Evolutionary conservation across 2,797 vertebrate species (phyloP).

Genomic region (Champsocephalus esox): DNA sequence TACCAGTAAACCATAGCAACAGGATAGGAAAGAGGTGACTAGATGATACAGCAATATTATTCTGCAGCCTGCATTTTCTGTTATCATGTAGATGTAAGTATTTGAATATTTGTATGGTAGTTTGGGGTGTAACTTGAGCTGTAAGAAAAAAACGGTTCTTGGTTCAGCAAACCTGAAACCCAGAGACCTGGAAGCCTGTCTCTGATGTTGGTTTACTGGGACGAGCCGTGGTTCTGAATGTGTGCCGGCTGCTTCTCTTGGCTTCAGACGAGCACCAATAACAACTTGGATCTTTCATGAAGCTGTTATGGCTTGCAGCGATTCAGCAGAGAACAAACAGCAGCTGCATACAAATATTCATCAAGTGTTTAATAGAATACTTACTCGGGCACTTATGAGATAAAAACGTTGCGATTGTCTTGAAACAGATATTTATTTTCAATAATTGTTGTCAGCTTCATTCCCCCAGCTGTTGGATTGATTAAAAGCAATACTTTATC

Average conservation of each 20-base stretch:
- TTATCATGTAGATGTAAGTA: neutral
- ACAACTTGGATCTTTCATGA: slow-evolving; percentile 35
- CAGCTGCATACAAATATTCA: slow-evolving; percentile 21
- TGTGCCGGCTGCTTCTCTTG: slow-evolving; percentile 46
- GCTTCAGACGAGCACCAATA: slow-evolving; percentile 30
- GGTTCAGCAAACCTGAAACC: slow-evolving; percentile 15
- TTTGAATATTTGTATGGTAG: neutral
- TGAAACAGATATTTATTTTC: too few species aligned
- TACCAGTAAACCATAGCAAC: neutral
- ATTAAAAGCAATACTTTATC: neutral
- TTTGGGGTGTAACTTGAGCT: neutral
- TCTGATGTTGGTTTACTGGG: slow-evolving; percentile 25
- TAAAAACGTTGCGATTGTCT: too few species aligned
- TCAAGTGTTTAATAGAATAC: slow-evolving; percentile 5
- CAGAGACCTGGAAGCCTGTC: slow-evolving; percentile 43
- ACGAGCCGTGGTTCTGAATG: slow-evolving; percentile 28
- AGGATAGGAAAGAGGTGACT: neutral
- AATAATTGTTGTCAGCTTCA: too few species aligned
- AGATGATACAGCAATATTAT: neutral
- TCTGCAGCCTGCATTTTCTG: neutral
- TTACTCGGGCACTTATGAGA: too few species aligned
- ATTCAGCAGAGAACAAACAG: slow-evolving; percentile 25
- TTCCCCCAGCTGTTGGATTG: neutral
- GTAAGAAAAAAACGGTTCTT: neutral
- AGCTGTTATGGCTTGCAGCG: slow-evolving; percentile 1